Base-by-base conservation (phyloP, 2,888 invertebrate genomes). In the Sialis lutaria region DNA sequence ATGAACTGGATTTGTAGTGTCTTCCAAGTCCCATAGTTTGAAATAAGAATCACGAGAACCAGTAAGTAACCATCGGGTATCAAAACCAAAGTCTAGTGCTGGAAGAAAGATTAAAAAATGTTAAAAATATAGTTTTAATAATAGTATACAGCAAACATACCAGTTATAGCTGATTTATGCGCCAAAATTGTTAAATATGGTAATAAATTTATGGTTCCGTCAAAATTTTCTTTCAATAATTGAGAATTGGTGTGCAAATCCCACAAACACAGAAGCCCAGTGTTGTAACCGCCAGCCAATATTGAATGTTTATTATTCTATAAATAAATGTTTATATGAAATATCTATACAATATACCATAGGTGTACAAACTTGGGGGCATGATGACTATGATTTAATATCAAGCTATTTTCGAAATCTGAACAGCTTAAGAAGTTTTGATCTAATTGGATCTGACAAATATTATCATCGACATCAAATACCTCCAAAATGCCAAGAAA, bases 1-100 rank as follows among this genome's bases (percentile, higher is more conserved):
- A 33, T 55, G 58, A 31, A 70, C 57, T 1, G 70, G 68, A 33
- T 55, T 56, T 30, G 54, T 58, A 37, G 60, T 57, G 51, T 70
- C 63, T 44, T 68, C 61, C 46, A 82, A 72, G 60, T 85, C 79
- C 83, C 83, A 85, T 48, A 80, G 71, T 62, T 77, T 79, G 30
- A 75, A 70, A 47, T 70, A 67, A 41, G 79, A 76, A 59, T 85
- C 84, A 37, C 73, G 64, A 6, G 79, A 76, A 2, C 75, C 76
- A 0, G 80, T 77, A 39, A 78, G 70, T 44, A 83, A 61, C 63
- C 74, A 82, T 55, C 77, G 72, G 34, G 75, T 74, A 51, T 75
- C 77, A 7, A 72, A 7, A 7, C 22, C 22, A 22, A 22, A 22
- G 22, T 22, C 22, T 2, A 22, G 22, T 22, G 22, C 22, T 34